These are phyloP conservation scores for Hymenopus coronatus DNA, from an alignment of 2,888 invertebrate genomes.

Conservation along the genomic window DNA sequence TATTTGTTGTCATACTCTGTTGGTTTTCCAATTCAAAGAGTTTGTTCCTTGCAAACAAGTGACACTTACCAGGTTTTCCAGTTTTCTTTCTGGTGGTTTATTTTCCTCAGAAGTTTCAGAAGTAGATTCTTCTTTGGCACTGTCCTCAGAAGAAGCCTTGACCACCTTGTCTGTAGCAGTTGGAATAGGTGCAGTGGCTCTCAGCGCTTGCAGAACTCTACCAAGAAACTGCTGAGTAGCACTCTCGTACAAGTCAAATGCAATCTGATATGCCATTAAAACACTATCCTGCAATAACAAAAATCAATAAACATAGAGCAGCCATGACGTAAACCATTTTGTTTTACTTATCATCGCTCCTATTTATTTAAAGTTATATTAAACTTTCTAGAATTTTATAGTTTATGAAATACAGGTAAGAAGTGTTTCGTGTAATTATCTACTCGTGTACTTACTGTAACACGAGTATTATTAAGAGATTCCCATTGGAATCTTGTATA, in stretches of 20 bases:
- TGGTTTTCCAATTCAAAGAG: too few species aligned
- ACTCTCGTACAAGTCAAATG: constrained; percentile 97
- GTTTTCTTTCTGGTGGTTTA: constrained; percentile 53
- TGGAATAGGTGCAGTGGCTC: constrained; percentile 79
- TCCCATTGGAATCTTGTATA: too few species aligned
- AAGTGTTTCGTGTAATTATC: too few species aligned
- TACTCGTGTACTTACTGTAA: too few species aligned
- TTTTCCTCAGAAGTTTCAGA: constrained; percentile 41
- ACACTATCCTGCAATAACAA: constrained; percentile 62
- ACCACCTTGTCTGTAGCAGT: constrained; percentile 46
- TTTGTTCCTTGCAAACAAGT: not conserved
- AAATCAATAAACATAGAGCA: too few species aligned
- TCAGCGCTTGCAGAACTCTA: constrained; percentile 77
- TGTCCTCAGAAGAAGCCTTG: constrained; percentile 42
- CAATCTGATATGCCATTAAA: constrained; percentile 98
- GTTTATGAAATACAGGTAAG: too few species aligned
- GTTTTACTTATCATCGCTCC: too few species aligned
- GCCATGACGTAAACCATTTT: too few species aligned
- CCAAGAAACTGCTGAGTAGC: constrained; percentile 97
- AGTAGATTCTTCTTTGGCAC: constrained; percentile 43
- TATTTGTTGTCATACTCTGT: too few species aligned
- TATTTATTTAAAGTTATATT: too few species aligned
- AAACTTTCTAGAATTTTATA: too few species aligned
- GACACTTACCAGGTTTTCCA: constrained; percentile 54
- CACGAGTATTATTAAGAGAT: too few species aligned